These are phyloP conservation scores for Miichthys miiuy DNA, from an alignment of 2,797 vertebrate species.

Conservation along the genomic window DNA sequence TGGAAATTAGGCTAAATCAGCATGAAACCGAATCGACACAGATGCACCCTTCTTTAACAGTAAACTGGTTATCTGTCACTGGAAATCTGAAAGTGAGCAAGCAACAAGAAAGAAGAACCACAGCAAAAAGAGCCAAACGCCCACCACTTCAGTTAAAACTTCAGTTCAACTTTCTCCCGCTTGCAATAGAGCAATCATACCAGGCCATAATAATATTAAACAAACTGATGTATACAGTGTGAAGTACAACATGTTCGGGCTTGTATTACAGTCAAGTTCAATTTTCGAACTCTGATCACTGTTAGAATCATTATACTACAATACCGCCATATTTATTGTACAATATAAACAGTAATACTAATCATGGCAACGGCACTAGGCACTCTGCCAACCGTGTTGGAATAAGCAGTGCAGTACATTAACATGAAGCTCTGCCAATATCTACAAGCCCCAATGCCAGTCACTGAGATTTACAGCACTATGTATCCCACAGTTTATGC, in stretches of 20 bases:
- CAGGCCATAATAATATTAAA: not conserved
- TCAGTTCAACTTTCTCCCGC: too few species aligned
- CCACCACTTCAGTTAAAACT: not conserved
- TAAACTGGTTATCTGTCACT: conserved; percentile 38
- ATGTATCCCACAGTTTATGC: not conserved
- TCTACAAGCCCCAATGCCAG: conserved; percentile 9
- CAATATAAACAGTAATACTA: conserved; percentile 19
- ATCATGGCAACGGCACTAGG: conserved; percentile 11
- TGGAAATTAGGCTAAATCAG: conserved; percentile 58
- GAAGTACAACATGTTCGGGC: not conserved
- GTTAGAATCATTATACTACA: conserved; percentile 9
- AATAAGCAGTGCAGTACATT: conserved; percentile 24
- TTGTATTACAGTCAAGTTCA: conserved; percentile 6
- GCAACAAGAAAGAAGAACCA: conserved; percentile 4
- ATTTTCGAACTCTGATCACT: conserved; percentile 21
- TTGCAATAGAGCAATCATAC: not conserved
- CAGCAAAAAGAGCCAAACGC: not conserved
- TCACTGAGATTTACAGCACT: conserved; percentile 10
- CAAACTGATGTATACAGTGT: not conserved
- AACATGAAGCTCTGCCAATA: conserved; percentile 3
- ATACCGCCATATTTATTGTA: conserved; percentile 10
- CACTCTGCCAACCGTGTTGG: conserved; percentile 30
- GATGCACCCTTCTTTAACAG: conserved; percentile 41
- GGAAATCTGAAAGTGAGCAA: conserved; percentile 10
- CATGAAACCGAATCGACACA: conserved; percentile 41